Percentiles rank a stretch among this genome's conserved stretches.
Conservation (phyloP, 2,888 invertebrate genomes). For the Polydrusus cervinus region DNA sequence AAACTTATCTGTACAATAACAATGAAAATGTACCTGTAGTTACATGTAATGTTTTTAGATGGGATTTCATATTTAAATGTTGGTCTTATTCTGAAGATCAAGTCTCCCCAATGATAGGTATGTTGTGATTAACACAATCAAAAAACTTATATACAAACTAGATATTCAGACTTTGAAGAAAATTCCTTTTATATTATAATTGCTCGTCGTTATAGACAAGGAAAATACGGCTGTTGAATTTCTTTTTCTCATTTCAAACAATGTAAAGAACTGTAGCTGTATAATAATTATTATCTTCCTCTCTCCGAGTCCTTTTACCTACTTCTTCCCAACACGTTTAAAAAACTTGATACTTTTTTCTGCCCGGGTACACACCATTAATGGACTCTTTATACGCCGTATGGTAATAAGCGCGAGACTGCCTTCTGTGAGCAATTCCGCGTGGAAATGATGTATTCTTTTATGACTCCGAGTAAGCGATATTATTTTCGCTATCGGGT, state of each 20-base stretch:
- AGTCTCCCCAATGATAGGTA: too few relatives aligned
- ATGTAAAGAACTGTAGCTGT: slow-evolving; percentile 39
- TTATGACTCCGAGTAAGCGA: slow-evolving; percentile 53
- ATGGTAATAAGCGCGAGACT: slow-evolving; percentile 50
- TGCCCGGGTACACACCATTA: slow-evolving; percentile 69
- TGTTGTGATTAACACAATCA: too few relatives aligned
- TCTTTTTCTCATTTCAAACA: slow-evolving; percentile 36
- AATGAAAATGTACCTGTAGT: too few relatives aligned
- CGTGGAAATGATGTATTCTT: slow-evolving; percentile 56
- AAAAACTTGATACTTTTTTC: slow-evolving; percentile 69
- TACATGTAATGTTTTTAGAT: too few relatives aligned
- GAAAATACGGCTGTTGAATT: slow-evolving; percentile 17
- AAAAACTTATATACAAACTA: too few relatives aligned
- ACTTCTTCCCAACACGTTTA: slow-evolving; percentile 43
- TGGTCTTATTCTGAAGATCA: too few relatives aligned
- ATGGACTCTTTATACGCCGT: slow-evolving; percentile 68
- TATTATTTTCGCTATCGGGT: slow-evolving; percentile 55
- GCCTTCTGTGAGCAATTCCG: slow-evolving; percentile 42
- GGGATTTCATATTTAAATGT: too few relatives aligned
- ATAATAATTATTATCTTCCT: slow-evolving; percentile 52
- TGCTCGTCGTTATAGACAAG: not conserved
- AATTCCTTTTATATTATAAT: slow-evolving; percentile 5
- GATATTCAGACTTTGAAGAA: too few relatives aligned
- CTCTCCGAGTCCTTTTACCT: slow-evolving; percentile 47
- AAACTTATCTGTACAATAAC: too few relatives aligned